Evolutionary conservation across 1,140 invertebrate genomes (phyloP).

Genomic region (Pogonus chalceus): DNA sequence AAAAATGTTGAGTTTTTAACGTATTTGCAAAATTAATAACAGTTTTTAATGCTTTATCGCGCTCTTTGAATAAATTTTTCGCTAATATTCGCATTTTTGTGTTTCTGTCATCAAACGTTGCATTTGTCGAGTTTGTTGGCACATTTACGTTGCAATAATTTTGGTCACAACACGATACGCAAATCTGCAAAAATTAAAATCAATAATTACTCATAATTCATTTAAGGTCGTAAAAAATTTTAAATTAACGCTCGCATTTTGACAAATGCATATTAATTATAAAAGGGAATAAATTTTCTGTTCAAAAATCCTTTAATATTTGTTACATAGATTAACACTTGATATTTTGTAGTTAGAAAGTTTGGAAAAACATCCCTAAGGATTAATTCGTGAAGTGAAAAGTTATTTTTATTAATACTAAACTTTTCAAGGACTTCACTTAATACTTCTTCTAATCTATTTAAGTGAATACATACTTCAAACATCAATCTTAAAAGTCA

Average conservation of each 20-base stretch:
- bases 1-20: neutral
- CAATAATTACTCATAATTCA: slow-evolving; percentile 32
- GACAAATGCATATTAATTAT: slow-evolving; percentile 33
- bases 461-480: too few relatives aligned
- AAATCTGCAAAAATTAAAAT: slow-evolving; percentile 43
- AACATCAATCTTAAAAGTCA: neutral
- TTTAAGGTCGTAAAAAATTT: slow-evolving; percentile 14
- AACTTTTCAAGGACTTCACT: too few relatives aligned
- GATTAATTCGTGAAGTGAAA: too few relatives aligned
- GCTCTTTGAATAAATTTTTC: slow-evolving; percentile 31
- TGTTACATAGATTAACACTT: too few relatives aligned
- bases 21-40: slow-evolving; percentile 26
- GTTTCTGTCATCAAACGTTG: slow-evolving; percentile 38
- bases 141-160: slow-evolving; percentile 55
- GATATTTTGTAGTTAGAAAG: too few relatives aligned
- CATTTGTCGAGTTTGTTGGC: slow-evolving; percentile 48
- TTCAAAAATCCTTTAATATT: too few relatives aligned
- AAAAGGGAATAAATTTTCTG: too few relatives aligned
- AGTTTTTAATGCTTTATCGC: slow-evolving; percentile 31
- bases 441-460: too few relatives aligned
- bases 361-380: too few relatives aligned
- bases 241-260: slow-evolving; percentile 15
- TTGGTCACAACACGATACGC: slow-evolving; percentile 54
- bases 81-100: slow-evolving; percentile 33
- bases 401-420: too few relatives aligned